These are phyloP conservation scores for Synanthedon vespiformis DNA, from an alignment of 2,888 invertebrate genomes.

Conservation along the genomic window DNA sequence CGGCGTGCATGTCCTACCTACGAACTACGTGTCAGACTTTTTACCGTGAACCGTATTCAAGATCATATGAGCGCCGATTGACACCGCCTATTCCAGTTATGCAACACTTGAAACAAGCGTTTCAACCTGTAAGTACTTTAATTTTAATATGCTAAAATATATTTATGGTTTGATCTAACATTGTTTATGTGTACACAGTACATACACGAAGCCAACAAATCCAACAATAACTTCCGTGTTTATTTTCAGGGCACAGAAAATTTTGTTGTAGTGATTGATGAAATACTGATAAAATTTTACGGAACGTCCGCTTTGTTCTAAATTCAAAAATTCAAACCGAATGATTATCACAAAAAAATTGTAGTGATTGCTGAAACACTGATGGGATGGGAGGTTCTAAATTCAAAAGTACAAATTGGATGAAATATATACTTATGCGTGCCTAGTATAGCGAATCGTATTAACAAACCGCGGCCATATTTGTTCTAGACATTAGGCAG, in stretches of 20 bases:
- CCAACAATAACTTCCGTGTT: too few species aligned
- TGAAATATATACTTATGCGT: too few species aligned
- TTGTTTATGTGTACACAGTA: too few species aligned
- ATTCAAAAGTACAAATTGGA: not conserved
- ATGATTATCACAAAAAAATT: not conserved
- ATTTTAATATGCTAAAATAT: not conserved
- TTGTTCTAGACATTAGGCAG: slow-evolving; percentile 42
- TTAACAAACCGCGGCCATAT: slow-evolving; percentile 27
- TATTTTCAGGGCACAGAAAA: too few species aligned
- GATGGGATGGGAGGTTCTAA: not conserved
- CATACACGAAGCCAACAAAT: too few species aligned
- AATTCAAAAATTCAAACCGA: not conserved
- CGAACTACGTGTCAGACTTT: slow-evolving; percentile 10
- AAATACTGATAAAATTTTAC: too few species aligned
- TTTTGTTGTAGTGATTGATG: too few species aligned
- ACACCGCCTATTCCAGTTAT: slow-evolving; percentile 36
- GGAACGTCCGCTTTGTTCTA: not conserved
- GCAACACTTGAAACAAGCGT: slow-evolving; percentile 37
- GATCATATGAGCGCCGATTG: slow-evolving; percentile 12
- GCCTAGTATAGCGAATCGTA: too few species aligned
- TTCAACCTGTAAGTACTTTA: slow-evolving; percentile 35
- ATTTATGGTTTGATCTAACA: too few species aligned
- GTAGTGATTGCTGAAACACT: too few species aligned
- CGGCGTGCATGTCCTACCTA: slow-evolving; percentile 24
- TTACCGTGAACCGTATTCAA: not conserved